Conservation (phyloP, 1,140 invertebrate species). For the Dryas iulia region DNA sequence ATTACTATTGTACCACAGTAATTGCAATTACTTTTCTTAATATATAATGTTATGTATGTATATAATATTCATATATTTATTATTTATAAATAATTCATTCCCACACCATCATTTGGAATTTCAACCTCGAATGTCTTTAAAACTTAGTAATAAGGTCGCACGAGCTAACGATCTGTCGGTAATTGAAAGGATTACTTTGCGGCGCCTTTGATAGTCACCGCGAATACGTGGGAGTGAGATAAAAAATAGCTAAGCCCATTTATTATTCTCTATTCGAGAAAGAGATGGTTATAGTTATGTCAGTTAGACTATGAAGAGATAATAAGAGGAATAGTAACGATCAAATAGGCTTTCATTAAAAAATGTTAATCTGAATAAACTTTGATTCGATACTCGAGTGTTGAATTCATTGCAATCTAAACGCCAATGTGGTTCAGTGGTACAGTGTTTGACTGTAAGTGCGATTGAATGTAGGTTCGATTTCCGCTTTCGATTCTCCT, state of each 20-base stretch:
- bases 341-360: neutral
- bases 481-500: no score
- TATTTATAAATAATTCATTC: neutral
- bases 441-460: no score
- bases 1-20: no score
- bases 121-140: constrained; percentile 9
- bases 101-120: constrained; percentile 5
- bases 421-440: no score
- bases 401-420: neutral
- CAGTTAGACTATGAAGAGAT: neutral
- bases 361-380: neutral
- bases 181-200: constrained; percentile 28
- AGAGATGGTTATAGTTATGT: neutral
- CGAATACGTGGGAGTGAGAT: neutral
- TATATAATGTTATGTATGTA: no score
- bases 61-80: neutral
- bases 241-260: neutral
- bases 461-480: no score
- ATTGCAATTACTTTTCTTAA: no score
- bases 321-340: neutral
- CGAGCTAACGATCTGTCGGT: constrained; percentile 19
- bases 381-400: neutral
- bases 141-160: constrained; percentile 20
- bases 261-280: neutral
- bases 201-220: constrained; percentile 15